Conservation (phyloP, 2,888 invertebrate species). For the Stegophylla sp. region DNA sequence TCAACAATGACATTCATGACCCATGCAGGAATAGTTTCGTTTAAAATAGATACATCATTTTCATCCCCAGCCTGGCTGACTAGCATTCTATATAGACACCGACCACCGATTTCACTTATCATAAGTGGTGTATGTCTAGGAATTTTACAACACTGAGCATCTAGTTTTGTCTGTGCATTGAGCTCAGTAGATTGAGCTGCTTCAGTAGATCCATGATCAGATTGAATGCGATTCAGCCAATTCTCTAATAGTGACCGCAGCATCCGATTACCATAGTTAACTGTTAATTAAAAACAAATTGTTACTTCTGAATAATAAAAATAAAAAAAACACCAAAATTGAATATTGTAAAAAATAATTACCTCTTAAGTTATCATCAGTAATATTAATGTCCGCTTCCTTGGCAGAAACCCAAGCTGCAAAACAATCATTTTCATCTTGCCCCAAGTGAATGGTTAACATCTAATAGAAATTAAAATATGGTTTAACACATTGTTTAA, state of each 20-base stretch:
- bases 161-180: constrained; percentile 48
- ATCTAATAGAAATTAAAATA: constrained; percentile 70
- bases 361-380: constrained; percentile 80
- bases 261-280: constrained; percentile 93
- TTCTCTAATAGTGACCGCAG: constrained; percentile 93
- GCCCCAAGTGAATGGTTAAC: constrained; percentile 94
- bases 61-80: constrained; percentile 94
- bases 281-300: constrained; percentile 65
- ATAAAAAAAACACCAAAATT: neutral
- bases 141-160: constrained; percentile 66
- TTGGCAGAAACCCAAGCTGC: constrained; percentile 98
- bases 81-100: constrained; percentile 86
- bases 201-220: constrained; percentile 69
- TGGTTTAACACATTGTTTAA: neutral
- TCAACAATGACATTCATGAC: constrained; percentile 93
- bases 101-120: constrained; percentile 94
- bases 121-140: constrained; percentile 96
- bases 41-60: constrained; percentile 87
- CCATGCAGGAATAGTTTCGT: constrained; percentile 95
- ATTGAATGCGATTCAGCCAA: constrained; percentile 81
- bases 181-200: constrained; percentile 35
- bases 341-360: constrained; percentile 59
- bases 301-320: neutral
- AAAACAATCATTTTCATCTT: constrained; percentile 97
- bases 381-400: constrained; percentile 84